phyloP scores from a whole-genome alignment of 2,797 vertebrate genomes.

The Lemur catta region DNA sequence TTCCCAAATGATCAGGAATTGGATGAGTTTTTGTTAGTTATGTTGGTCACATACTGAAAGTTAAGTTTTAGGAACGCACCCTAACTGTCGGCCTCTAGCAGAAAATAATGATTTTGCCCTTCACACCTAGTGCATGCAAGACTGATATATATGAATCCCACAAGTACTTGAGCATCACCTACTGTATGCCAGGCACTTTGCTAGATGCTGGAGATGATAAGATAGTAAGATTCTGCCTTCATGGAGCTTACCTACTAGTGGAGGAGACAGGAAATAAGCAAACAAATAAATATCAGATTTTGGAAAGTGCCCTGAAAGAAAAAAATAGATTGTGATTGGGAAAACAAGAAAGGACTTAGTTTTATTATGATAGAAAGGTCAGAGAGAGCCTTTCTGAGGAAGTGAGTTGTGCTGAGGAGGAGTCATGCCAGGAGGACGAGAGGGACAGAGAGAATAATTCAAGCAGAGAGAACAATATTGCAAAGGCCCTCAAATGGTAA shows the following conservation, averaged over 20 bases:
- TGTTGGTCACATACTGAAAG: background rate
- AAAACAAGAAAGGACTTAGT: constrained; percentile 1
- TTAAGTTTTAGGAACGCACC: background rate
- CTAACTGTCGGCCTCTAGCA: background rate
- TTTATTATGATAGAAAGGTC: background rate
- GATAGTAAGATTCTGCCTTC: background rate
- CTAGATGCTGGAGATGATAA: background rate
- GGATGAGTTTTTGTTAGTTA: background rate
- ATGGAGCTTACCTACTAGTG: background rate
- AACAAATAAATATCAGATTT: background rate
- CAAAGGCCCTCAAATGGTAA: background rate
- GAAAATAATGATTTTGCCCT: background rate
- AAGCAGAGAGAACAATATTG: background rate
- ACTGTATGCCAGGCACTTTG: background rate
- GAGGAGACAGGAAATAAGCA: background rate
- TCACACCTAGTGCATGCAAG: background rate
- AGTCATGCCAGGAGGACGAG: background rate
- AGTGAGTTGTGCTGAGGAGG: background rate
- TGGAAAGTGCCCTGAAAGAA: background rate
- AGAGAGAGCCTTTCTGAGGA: background rate
- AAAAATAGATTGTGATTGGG: background rate
- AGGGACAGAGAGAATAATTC: background rate
- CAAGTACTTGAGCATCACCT: background rate
- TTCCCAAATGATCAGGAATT: background rate
- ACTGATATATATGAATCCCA: background rate